Percentiles rank a stretch among this genome's conserved stretches.
These are phyloP conservation scores for Helogale parvula DNA, from an alignment of 2,113 vertebrate genomes.

Conservation along the genomic window DNA sequence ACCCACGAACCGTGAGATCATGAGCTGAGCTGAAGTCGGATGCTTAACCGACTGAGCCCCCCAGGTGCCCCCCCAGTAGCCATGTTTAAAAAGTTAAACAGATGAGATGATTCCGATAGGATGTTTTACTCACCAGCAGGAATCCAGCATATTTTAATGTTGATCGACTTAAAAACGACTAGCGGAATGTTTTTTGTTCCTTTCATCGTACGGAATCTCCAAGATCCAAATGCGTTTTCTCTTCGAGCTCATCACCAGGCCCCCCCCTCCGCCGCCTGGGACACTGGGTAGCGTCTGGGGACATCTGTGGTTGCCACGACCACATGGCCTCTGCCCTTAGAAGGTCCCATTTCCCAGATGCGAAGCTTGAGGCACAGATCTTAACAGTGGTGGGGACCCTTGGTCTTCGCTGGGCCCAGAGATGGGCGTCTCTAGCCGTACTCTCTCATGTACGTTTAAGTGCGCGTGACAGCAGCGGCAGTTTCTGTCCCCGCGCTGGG, in stretches of 20 bases:
- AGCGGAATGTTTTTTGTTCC: background rate
- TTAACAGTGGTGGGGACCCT: background rate
- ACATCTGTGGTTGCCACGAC: background rate
- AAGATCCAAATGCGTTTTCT: background rate
- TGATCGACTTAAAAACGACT: background rate
- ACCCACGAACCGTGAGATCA: too few species aligned
- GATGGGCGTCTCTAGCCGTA: background rate
- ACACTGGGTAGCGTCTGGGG: too few species aligned
- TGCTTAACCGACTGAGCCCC: accelerated
- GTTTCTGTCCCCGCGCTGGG: too few species aligned
- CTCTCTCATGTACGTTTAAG: background rate
- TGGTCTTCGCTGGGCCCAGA: background rate
- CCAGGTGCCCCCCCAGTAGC: background rate
- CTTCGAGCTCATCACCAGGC: background rate
- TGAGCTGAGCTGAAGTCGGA: too few species aligned
- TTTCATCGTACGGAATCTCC: background rate
- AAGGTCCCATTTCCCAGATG: background rate
- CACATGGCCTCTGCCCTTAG: background rate
- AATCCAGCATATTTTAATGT: background rate
- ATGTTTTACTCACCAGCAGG: background rate
- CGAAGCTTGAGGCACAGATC: background rate
- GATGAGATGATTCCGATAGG: background rate
- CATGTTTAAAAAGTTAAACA: background rate
- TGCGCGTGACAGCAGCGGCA: background rate
- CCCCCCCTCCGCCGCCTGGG: too few species aligned